phyloP scores from a whole-genome alignment of 1,140 invertebrate species.

The Cydia amplana region DNA sequence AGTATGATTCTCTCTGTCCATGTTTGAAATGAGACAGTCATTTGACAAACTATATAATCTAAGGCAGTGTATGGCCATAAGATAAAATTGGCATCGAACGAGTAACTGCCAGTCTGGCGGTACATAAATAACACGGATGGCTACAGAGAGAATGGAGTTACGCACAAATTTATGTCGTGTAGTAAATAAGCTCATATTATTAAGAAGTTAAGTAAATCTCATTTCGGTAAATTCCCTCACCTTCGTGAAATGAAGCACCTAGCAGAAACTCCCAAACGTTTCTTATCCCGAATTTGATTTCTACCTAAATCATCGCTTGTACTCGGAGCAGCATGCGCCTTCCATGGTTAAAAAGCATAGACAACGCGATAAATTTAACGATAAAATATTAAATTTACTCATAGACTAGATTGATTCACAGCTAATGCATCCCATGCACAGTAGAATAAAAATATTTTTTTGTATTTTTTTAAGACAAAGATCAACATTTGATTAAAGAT shows the following conservation, averaged over 20 bases:
- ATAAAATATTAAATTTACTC: constrained; percentile 32
- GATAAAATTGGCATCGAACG: no score
- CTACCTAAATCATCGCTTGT: constrained; percentile 15
- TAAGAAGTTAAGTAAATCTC: no score
- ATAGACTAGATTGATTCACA: constrained; percentile 29
- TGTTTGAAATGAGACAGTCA: no score
- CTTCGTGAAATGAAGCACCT: background rate
- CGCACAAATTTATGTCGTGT: no score
- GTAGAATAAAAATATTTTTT: constrained; percentile 23
- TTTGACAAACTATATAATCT: no score
- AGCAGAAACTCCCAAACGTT: background rate
- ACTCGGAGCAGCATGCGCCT: background rate
- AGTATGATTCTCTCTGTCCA: no score
- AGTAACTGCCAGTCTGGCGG: no score
- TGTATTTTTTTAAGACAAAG: constrained; percentile 27
- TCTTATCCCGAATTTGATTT: constrained; percentile 10
- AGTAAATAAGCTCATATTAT: no score
- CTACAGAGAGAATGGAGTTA: no score
- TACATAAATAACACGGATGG: no score
- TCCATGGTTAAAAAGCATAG: constrained; percentile 23
- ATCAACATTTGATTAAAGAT: constrained; percentile 31
- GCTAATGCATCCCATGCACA: constrained; percentile 15
- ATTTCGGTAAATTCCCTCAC: background rate
- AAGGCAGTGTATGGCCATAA: no score
- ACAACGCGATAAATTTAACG: constrained; percentile 25